Conservation (phyloP, 1,140 invertebrate genomes). For the Ceratosolen fusciceps region DNA sequence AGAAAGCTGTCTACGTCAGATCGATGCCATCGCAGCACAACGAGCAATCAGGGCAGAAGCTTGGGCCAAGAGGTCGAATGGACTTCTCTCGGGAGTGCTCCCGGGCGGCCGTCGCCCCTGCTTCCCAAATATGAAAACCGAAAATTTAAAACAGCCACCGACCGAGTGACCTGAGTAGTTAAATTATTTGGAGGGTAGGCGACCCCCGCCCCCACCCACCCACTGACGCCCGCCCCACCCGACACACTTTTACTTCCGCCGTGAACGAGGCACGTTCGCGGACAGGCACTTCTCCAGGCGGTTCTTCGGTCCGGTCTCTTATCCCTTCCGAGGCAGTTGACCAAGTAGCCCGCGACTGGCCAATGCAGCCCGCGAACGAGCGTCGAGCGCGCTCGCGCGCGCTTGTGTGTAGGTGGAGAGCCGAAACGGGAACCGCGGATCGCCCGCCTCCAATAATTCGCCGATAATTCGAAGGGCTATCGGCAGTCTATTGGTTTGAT, state of each 20-base stretch:
- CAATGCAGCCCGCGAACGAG: background rate
- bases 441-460: slow-evolving; percentile 57
- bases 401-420: background rate
- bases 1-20: slow-evolving; percentile 58
- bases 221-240: background rate
- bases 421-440: background rate
- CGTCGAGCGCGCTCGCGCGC: background rate
- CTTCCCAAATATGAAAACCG: slow-evolving; percentile 44
- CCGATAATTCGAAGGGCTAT: slow-evolving; percentile 69
- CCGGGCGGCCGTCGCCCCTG: slow-evolving; percentile 22
- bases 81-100: background rate
- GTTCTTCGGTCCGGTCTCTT: too few species aligned
- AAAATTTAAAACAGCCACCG: slow-evolving; percentile 32
- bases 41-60: slow-evolving; percentile 58
- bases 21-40: slow-evolving; percentile 65
- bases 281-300: too few species aligned
- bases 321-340: too few species aligned
- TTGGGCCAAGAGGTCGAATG: slow-evolving; percentile 46
- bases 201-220: background rate
- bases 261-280: too few species aligned
- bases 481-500: slow-evolving; percentile 72
- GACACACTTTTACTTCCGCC: background rate
- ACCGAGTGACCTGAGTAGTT: too few species aligned
- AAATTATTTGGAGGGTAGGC: background rate
- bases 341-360: too few species aligned